Evolutionary conservation across 2,888 invertebrate species (phyloP).

Genomic region (Exocentrus adspersus): DNA sequence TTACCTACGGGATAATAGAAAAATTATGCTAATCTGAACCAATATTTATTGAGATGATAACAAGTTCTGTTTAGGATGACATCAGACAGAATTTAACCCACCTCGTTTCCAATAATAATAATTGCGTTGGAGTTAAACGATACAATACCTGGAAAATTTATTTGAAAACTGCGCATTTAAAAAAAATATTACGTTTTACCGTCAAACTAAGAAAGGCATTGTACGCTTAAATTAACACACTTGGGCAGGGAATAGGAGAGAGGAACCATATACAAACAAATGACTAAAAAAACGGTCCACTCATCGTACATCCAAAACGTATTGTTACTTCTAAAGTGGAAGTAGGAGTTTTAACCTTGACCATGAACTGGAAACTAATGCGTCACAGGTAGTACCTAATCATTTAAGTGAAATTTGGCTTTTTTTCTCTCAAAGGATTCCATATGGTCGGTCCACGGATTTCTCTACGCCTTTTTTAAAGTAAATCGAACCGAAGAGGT

Average conservation of each 20-base stretch:
- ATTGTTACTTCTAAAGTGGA: not conserved
- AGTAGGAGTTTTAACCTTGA: conserved; percentile 7
- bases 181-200: not conserved
- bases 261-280: not conserved
- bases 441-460: not conserved
- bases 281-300: not conserved
- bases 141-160: not conserved
- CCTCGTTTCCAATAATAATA: not conserved
- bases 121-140: not conserved
- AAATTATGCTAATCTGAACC: no score
- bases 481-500: not conserved
- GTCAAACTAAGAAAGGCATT: not conserved
- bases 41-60: not conserved
- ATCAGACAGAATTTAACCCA: not conserved
- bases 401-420: conserved; percentile 8
- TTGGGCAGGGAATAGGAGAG: not conserved
- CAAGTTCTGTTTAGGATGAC: not conserved
- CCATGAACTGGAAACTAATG: conserved; percentile 1
- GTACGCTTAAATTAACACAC: not conserved
- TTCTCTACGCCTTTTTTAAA: not conserved
- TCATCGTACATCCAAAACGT: not conserved
- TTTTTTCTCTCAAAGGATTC: conserved; percentile 2
- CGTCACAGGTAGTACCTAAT: conserved; percentile 7
- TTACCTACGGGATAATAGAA: no score
- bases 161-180: not conserved